These are phyloP conservation scores for Idaea straminata DNA, from an alignment of 2,888 invertebrate genomes.

Conservation along the genomic window DNA sequence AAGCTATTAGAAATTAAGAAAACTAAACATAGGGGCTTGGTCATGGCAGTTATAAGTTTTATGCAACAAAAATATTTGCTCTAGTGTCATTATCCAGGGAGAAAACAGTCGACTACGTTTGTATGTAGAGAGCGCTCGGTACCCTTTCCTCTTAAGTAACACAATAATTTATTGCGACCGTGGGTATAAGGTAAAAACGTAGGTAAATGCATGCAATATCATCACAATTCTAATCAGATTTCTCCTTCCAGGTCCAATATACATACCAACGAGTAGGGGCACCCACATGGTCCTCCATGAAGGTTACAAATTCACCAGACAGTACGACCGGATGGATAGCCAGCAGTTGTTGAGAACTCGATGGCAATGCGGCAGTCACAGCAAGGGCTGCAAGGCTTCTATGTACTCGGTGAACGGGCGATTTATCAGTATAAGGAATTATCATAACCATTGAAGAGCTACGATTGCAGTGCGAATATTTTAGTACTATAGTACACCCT, in stretches of 20 bases:
- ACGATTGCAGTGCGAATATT: not conserved
- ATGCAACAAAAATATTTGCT: too few species aligned
- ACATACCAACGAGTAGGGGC: conserved; percentile 9
- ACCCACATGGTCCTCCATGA: conserved; percentile 9
- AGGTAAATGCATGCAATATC: too few species aligned
- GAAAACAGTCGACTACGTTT: too few species aligned
- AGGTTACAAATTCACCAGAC: conserved; percentile 10
- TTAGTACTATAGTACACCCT: not conserved
- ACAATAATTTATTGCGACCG: too few species aligned
- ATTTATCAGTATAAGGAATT: conserved; percentile 1
- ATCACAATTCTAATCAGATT: not conserved
- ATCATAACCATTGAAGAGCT: conserved; percentile 5
- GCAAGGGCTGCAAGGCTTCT: conserved; percentile 4
- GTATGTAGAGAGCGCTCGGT: too few species aligned
- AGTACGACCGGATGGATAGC: conserved; percentile 5
- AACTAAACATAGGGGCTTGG: too few species aligned
- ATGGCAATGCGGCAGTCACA: conserved; percentile 6
- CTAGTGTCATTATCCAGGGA: too few species aligned
- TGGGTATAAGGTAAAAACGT: too few species aligned
- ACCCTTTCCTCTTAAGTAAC: too few species aligned
- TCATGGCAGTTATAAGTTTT: too few species aligned
- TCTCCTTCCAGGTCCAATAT: conserved; percentile 6
- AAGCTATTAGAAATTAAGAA: too few species aligned
- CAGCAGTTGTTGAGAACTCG: not conserved
- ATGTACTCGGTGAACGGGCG: not conserved